Percentiles rank a stretch among this genome's conserved stretches.
phyloP scores from a whole-genome alignment of 2,113 vertebrate species.

The Gallinago paraguaiae region DNA sequence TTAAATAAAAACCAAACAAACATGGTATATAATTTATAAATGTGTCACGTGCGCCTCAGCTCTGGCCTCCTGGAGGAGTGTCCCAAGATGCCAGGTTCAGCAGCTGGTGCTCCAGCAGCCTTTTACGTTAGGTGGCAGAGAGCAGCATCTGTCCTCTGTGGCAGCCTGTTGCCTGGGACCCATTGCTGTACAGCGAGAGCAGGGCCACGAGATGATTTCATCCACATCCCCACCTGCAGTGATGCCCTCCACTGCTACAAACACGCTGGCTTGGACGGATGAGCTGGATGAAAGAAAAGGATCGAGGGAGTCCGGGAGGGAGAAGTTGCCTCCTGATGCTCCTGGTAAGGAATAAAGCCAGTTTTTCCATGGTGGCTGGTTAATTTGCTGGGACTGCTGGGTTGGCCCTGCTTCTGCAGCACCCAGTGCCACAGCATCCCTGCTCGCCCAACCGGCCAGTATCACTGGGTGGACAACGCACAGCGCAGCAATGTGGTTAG shows the following conservation, averaged over 20 bases:
- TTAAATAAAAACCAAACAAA: not conserved
- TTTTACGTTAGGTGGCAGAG: not conserved
- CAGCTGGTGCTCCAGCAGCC: not conserved
- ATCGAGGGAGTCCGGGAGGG: not conserved
- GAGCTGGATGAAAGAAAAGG: not conserved
- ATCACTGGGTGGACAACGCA: not conserved
- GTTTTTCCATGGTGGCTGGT: not conserved
- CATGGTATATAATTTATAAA: not conserved
- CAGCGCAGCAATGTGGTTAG: not conserved
- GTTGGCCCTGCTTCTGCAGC: not conserved
- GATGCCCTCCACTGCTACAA: not conserved
- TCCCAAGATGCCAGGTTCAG: not conserved
- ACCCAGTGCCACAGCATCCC: not conserved
- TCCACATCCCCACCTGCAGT: not conserved
- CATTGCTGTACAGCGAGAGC: not conserved
- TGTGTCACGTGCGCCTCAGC: not conserved
- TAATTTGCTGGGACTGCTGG: not conserved
- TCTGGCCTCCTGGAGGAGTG: not conserved
- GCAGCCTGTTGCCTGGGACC: not conserved
- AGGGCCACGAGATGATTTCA: not conserved
- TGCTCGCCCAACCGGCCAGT: not conserved
- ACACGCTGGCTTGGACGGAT: accelerated
- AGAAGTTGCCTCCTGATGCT: not conserved
- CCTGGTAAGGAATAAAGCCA: not conserved
- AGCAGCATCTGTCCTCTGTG: not conserved